These are phyloP conservation scores for Macheiramphus alcinus DNA, from an alignment of 2,113 vertebrate genomes.

Conservation along the genomic window DNA sequence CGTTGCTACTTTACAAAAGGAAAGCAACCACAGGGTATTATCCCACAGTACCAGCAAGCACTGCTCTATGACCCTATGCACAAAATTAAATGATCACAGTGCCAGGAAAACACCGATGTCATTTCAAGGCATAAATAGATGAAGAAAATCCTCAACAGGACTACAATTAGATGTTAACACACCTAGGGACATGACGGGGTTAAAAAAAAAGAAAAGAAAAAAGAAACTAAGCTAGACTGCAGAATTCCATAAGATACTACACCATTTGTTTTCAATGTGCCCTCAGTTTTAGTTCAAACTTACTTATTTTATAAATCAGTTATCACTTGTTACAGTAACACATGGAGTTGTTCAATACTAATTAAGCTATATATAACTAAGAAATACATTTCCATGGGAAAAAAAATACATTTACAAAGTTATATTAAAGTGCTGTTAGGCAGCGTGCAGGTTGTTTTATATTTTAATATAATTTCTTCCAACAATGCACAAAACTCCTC, in stretches of 20 bases:
- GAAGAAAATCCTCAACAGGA: background rate
- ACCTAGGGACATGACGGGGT: background rate
- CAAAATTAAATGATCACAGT: background rate
- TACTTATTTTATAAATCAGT: background rate
- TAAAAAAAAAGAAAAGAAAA: background rate
- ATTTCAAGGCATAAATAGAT: background rate
- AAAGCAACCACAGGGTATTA: background rate
- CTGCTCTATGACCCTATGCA: background rate
- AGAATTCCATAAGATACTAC: background rate
- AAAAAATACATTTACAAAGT: background rate
- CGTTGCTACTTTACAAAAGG: background rate
- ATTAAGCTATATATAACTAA: background rate
- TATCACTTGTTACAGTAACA: background rate
- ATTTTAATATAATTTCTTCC: background rate
- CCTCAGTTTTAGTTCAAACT: background rate
- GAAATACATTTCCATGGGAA: background rate
- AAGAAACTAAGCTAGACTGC: background rate
- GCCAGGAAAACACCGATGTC: background rate
- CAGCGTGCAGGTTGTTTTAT: background rate
- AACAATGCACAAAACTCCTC: background rate
- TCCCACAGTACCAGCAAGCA: background rate
- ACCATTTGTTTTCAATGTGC: background rate
- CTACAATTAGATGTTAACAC: background rate
- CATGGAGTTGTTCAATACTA: background rate
- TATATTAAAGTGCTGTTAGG: background rate